Evolutionary conservation across 2,113 vertebrate species (phyloP).

Genomic region (Ellobius talpinus): DNA sequence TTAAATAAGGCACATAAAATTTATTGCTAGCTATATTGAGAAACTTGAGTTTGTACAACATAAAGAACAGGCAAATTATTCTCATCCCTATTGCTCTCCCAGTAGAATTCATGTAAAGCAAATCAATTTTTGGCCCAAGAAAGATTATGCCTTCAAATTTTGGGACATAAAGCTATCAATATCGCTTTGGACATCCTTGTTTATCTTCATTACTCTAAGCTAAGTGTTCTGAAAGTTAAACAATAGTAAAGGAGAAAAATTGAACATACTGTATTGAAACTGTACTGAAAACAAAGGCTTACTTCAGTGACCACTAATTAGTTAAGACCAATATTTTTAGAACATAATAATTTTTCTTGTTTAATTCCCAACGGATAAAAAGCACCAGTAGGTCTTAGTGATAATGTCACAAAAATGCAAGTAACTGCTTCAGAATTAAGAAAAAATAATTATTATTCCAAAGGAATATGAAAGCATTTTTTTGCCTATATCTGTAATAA

Average conservation of each 20-base stretch:
- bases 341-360: conserved; percentile 25
- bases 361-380: conserved; percentile 12
- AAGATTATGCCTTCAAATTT: conserved; percentile 48
- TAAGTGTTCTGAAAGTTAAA: conserved; percentile 54
- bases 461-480: neutral
- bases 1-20: conserved; percentile 68
- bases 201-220: conserved; percentile 64
- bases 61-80: conserved; percentile 73
- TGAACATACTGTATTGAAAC: conserved; percentile 42
- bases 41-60: conserved; percentile 58
- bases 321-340: conserved; percentile 21
- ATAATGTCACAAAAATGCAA: neutral
- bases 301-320: neutral
- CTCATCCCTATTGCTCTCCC: neutral
- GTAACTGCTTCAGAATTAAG: neutral
- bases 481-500: neutral
- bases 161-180: conserved; percentile 44
- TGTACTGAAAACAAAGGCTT: conserved; percentile 44
- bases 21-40: conserved; percentile 16
- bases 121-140: conserved; percentile 55
- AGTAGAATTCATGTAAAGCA: conserved; percentile 53
- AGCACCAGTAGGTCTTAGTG: neutral
- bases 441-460: neutral
- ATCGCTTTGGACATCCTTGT: conserved; percentile 53
- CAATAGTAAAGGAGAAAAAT: conserved; percentile 50